Conservation (phyloP, 2,113 vertebrate species). For the Misgurnus mizolepis region DNA sequence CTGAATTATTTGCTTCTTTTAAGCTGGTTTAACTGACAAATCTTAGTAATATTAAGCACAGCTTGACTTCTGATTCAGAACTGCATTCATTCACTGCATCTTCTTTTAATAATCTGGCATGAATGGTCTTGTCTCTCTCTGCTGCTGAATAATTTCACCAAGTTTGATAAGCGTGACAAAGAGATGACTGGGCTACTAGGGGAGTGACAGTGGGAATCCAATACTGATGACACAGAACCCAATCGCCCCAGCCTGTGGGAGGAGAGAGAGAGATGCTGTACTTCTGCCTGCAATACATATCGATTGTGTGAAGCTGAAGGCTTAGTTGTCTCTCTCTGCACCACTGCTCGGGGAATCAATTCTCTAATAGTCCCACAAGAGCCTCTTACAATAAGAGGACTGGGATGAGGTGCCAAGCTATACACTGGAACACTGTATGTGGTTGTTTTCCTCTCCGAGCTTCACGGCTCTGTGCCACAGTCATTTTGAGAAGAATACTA, state of each 20-base stretch:
- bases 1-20: neutral
- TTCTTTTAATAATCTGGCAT: neutral
- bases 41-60: neutral
- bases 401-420: slow-evolving; percentile 31
- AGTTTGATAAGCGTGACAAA: slow-evolving; percentile 3
- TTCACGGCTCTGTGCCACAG: neutral
- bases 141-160: neutral
- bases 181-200: slow-evolving; percentile 11
- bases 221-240: slow-evolving; percentile 6
- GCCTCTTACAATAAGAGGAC: slow-evolving; percentile 36
- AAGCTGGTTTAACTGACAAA: neutral
- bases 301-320: slow-evolving; percentile 33
- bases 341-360: slow-evolving; percentile 47
- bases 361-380: slow-evolving; percentile 37
- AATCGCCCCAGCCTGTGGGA: neutral
- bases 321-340: slow-evolving; percentile 47
- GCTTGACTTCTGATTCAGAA: neutral
- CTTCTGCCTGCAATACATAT: slow-evolving; percentile 43
- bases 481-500: neutral
- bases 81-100: neutral
- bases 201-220: slow-evolving; percentile 14
- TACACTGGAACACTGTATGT: slow-evolving; percentile 27
- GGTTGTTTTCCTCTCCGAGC: neutral
- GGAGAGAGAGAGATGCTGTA: slow-evolving; percentile 34
- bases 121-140: neutral